Evolutionary conservation across 2,113 vertebrate genomes (phyloP).

Genomic region (Genyomyrus donnyi): DNA sequence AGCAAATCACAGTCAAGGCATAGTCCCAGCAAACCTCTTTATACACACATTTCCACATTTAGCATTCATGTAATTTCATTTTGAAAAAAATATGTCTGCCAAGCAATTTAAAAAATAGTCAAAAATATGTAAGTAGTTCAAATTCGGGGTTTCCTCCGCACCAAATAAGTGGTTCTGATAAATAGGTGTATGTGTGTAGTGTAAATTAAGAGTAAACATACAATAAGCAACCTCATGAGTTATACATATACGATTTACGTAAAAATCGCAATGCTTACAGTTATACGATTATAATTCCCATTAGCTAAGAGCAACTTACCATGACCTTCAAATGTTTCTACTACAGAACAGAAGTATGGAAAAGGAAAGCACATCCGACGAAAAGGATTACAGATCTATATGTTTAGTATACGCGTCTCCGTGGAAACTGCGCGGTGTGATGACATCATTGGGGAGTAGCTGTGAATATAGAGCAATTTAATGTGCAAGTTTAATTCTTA

Average conservation of each 20-base stretch:
- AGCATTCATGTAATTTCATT: background rate
- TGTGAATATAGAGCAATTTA: background rate
- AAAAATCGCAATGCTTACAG: background rate
- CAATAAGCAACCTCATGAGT: background rate
- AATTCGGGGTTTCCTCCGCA: background rate
- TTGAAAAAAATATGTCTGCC: background rate
- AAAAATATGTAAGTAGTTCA: background rate
- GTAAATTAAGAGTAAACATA: background rate
- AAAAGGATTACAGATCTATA: background rate
- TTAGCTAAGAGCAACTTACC: background rate
- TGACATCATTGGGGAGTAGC: background rate
- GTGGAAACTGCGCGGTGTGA: background rate
- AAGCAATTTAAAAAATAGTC: background rate
- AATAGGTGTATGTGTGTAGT: background rate
- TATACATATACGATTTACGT: background rate
- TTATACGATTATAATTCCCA: background rate
- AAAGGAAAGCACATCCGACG: background rate
- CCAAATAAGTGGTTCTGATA: background rate
- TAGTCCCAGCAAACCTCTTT: background rate
- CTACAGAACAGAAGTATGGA: background rate
- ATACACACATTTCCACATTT: background rate
- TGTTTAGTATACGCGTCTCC: background rate
- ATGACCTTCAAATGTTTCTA: background rate
- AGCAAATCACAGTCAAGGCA: background rate
- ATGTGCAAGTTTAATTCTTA: background rate